phyloP scores from a whole-genome alignment of 2,113 vertebrate species.

The Tenrec ecaudatus region DNA sequence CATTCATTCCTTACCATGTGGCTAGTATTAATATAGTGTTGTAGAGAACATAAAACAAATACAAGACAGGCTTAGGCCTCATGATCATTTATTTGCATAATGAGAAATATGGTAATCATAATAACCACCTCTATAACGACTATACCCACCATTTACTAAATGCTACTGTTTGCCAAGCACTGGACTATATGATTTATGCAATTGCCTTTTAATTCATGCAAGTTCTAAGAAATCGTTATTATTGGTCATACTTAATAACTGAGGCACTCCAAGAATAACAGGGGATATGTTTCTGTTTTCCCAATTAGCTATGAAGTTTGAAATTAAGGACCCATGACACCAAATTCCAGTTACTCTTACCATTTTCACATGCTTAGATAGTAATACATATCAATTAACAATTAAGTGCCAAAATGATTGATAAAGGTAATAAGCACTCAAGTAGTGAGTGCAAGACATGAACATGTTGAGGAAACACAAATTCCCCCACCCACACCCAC shows the following conservation, averaged over 20 bases:
- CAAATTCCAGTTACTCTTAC: neutral
- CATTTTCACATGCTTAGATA: slow-evolving; percentile 39
- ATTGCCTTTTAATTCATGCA: slow-evolving; percentile 23
- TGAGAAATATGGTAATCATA: slow-evolving; percentile 64
- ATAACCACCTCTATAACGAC: slow-evolving; percentile 30
- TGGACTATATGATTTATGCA: slow-evolving; percentile 33
- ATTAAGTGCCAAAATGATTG: neutral
- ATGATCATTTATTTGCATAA: slow-evolving; percentile 73
- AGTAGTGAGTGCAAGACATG: slow-evolving; percentile 8
- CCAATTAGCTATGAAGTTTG: neutral
- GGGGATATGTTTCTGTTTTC: neutral
- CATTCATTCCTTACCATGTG: slow-evolving; percentile 48
- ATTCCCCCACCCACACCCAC: neutral
- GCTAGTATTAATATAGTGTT: neutral
- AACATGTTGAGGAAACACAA: neutral
- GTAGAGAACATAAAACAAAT: slow-evolving; percentile 52
- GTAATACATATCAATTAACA: neutral
- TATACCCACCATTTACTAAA: slow-evolving; percentile 60
- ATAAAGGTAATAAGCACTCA: neutral
- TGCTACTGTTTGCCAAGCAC: slow-evolving; percentile 12
- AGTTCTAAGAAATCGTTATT: slow-evolving; percentile 4
- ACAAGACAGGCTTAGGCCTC: neutral
- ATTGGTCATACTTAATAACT: slow-evolving; percentile 55
- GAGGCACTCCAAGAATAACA: neutral
- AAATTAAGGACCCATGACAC: neutral